Conservation (phyloP, 2,797 vertebrate species). For the Sitta carolinensis region DNA sequence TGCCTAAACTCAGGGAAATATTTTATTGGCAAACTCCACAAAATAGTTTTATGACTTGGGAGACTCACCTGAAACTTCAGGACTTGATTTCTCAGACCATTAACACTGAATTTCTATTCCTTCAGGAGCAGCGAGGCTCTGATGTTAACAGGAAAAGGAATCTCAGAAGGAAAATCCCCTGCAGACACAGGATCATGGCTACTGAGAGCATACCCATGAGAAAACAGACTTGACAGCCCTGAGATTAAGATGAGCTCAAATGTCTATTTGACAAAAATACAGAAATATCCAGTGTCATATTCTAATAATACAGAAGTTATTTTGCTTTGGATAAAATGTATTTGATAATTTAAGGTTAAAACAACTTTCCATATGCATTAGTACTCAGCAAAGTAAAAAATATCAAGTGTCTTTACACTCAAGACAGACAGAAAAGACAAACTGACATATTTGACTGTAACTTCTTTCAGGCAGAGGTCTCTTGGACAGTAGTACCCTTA, state of each 20-base stretch:
- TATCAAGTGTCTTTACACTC: background rate
- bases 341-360: slow-evolving; percentile 14
- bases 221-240: background rate
- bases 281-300: slow-evolving; percentile 7
- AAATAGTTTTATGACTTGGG: background rate
- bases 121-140: background rate
- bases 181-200: background rate
- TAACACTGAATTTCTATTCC: background rate
- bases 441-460: background rate
- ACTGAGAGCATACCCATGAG: background rate
- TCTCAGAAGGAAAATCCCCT: background rate
- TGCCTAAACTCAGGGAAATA: background rate
- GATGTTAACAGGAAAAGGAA: background rate
- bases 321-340: slow-evolving; percentile 22
- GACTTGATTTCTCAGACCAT: background rate
- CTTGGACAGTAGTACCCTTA: background rate
- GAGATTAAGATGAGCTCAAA: background rate
- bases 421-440: background rate
- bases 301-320: background rate
- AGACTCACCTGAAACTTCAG: background rate
- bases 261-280: slow-evolving; percentile 37
- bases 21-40: background rate
- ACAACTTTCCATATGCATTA: background rate
- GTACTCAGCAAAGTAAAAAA: slow-evolving; percentile 3
- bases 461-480: background rate